Conservation (phyloP, 2,113 vertebrate species). For the Calonectris borealis region DNA sequence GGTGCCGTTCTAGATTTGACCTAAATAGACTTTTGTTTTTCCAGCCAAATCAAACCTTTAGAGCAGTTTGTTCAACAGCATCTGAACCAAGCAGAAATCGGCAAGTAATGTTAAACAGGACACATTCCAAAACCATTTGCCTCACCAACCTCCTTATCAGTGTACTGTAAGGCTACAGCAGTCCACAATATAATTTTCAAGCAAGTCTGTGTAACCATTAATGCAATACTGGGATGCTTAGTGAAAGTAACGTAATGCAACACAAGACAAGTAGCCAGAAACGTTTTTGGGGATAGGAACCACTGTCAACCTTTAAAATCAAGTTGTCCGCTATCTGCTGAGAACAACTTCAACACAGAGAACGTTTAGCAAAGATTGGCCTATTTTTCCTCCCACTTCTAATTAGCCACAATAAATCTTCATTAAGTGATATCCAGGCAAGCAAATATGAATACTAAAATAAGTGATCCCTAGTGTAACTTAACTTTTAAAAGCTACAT, state of each 20-base stretch:
- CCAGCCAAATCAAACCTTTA: not conserved
- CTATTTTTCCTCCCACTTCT: not conserved
- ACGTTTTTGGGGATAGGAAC: not conserved
- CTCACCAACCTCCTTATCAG: not conserved
- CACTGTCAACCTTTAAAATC: not conserved
- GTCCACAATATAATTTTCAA: not conserved
- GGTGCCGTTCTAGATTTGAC: not conserved
- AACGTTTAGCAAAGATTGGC: not conserved
- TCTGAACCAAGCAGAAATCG: not conserved
- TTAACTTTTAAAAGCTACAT: not conserved
- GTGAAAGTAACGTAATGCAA: accelerated
- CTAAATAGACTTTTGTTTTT: not conserved
- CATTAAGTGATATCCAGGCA: not conserved
- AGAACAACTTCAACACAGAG: not conserved
- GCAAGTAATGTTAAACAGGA: not conserved
- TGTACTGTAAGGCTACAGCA: not conserved
- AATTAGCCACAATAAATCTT: not conserved
- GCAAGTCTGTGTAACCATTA: not conserved
- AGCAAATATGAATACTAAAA: not conserved
- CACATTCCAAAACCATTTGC: not conserved
- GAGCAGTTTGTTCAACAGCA: not conserved
- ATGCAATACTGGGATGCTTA: not conserved
- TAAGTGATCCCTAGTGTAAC: not conserved
- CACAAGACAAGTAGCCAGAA: not conserved
- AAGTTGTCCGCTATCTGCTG: not conserved